Percentiles rank a stretch among this genome's conserved stretches.
These are phyloP conservation scores for Opisthograptis luteolata DNA, from an alignment of 2,888 invertebrate genomes.

Conservation along the genomic window DNA sequence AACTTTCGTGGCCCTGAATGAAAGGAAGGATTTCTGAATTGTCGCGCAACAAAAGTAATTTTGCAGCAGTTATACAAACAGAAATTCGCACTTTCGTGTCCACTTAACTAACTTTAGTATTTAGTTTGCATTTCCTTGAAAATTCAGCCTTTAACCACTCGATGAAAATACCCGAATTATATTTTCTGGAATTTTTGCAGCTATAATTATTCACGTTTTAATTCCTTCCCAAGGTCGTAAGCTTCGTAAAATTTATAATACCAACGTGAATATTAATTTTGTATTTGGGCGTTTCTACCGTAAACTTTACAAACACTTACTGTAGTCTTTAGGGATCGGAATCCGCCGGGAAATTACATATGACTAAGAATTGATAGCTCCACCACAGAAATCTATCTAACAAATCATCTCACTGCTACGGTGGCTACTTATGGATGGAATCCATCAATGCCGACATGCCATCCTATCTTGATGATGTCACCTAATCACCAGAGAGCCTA, in stretches of 20 bases:
- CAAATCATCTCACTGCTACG: no score
- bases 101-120: slow-evolving; percentile 68
- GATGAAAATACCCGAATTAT: slow-evolving; percentile 47
- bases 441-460: no score
- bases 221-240: slow-evolving; percentile 5
- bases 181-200: no score
- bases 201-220: slow-evolving; percentile 19
- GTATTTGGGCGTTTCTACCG: slow-evolving; percentile 7
- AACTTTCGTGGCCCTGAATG: slow-evolving; percentile 48
- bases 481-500: no score
- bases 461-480: no score
- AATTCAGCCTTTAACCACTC: slow-evolving; percentile 49
- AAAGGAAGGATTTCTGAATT: slow-evolving; percentile 61
- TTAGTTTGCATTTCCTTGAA: slow-evolving; percentile 48
- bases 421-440: no score
- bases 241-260: slow-evolving; percentile 12
- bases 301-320: slow-evolving; percentile 12
- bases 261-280: slow-evolving; percentile 13
- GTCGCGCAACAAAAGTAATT: slow-evolving; percentile 70
- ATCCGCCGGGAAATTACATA: no score
- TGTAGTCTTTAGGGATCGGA: slow-evolving; percentile 2
- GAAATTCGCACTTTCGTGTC: slow-evolving; percentile 48
- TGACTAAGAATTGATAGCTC: no score
- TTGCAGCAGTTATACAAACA: slow-evolving; percentile 52
- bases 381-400: no score